A percentile compares a stretch with the other conserved stretches of the same genome.
Conservation (phyloP, 2,888 invertebrate genomes). For the Alsophila aescularia region DNA sequence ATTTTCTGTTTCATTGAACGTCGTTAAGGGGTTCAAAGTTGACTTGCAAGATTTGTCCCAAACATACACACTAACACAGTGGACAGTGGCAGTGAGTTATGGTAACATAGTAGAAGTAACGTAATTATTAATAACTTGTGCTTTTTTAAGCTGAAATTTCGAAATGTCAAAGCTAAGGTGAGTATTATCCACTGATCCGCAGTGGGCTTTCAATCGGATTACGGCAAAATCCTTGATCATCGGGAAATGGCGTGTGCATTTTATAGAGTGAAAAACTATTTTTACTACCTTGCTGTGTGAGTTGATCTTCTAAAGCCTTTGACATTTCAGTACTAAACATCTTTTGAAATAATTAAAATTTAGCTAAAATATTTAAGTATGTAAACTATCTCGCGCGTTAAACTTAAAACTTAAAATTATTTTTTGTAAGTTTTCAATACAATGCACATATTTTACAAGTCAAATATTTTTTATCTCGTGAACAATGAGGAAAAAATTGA, state of each 20-base stretch:
- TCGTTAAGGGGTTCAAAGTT: too few relatives aligned
- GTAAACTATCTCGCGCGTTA: too few relatives aligned
- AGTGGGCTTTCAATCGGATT: conserved; percentile 8
- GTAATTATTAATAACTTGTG: not conserved
- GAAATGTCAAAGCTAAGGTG: not conserved
- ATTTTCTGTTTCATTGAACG: too few relatives aligned
- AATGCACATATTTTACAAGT: too few relatives aligned
- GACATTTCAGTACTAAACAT: not conserved
- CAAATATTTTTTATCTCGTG: too few relatives aligned
- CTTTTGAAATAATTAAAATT: not conserved
- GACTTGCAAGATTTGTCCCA: too few relatives aligned
- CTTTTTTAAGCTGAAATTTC: not conserved
- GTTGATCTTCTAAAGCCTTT: conserved; percentile 4
- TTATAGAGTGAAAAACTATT: not conserved
- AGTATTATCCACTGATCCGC: not conserved
- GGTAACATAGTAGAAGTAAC: not conserved
- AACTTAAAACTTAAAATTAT: too few relatives aligned
- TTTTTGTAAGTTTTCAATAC: too few relatives aligned
- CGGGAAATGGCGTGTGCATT: not conserved
- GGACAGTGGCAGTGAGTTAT: too few relatives aligned
- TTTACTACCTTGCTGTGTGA: not conserved
- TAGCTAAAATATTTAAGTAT: too few relatives aligned
- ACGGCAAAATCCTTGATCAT: conserved; percentile 2
- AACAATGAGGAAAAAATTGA: too few relatives aligned
- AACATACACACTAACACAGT: too few relatives aligned